A percentile compares a stretch with the other conserved stretches of the same genome.
Conservation (phyloP, 1,140 invertebrate species). For the Heliconius melpomene region DNA sequence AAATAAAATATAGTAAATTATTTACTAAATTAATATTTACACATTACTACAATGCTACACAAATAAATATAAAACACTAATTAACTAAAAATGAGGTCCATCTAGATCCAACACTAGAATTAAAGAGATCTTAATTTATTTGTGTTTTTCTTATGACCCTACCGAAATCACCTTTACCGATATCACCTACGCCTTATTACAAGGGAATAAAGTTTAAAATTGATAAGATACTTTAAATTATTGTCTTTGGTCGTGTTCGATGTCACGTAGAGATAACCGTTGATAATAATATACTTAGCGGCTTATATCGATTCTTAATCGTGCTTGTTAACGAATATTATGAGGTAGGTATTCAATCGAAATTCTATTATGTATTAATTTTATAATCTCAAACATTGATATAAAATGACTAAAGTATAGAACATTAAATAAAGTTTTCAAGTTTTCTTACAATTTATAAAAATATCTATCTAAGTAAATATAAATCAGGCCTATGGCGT, state of each 20-base stretch:
- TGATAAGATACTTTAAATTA: neutral
- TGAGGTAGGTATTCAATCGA: neutral
- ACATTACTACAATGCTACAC: neutral
- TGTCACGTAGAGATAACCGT: constrained; percentile 56
- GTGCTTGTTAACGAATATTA: neutral
- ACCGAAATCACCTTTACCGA: constrained; percentile 9
- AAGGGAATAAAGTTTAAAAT: constrained; percentile 16
- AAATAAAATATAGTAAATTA: neutral
- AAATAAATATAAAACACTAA: constrained; percentile 4
- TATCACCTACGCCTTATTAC: neutral
- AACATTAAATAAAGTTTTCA: too few species aligned
- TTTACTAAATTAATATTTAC: neutral
- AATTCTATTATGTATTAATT: neutral
- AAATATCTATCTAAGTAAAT: too few species aligned
- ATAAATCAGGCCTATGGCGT: too few species aligned
- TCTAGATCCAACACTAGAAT: constrained; percentile 17
- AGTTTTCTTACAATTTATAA: too few species aligned
- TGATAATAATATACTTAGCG: constrained; percentile 43
- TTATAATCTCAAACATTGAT: neutral
- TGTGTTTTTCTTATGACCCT: constrained; percentile 3
- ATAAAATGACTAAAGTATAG: neutral
- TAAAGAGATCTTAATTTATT: constrained; percentile 20
- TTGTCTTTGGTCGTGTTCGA: constrained; percentile 39
- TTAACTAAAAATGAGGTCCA: constrained; percentile 16
- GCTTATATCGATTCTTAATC: constrained; percentile 28